A percentile compares a stretch with the other conserved stretches of the same genome.
Conservation (phyloP, 2,888 invertebrate species). For the Lacanobia oleracea region DNA sequence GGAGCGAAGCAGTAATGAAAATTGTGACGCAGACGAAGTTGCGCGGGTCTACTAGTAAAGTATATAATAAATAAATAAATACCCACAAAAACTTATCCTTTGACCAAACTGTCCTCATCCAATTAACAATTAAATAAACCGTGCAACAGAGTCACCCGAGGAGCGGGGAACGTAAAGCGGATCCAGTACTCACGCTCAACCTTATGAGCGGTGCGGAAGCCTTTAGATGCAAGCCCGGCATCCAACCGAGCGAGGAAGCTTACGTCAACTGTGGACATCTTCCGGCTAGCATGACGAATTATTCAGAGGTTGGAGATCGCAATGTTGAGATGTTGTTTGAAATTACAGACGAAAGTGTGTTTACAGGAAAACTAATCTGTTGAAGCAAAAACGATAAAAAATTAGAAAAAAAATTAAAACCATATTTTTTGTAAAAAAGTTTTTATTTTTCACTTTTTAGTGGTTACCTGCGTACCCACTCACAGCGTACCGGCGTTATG, state of each 20-base stretch:
- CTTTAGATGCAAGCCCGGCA: conserved; percentile 25
- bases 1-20: too few relatives aligned
- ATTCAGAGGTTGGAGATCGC: conserved; percentile 47
- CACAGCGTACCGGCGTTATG: too few relatives aligned
- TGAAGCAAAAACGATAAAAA: too few relatives aligned
- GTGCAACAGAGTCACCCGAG: conserved; percentile 25
- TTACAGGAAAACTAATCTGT: too few relatives aligned
- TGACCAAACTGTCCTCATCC: not conserved
- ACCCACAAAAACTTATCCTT: not conserved
- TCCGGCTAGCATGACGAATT: conserved; percentile 42
- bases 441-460: too few relatives aligned
- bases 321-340: not conserved
- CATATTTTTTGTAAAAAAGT: too few relatives aligned
- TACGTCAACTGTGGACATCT: conserved; percentile 45
- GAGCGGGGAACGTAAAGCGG: conserved; percentile 13
- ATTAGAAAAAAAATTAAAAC: too few relatives aligned
- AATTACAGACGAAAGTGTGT: not conserved
- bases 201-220: conserved; percentile 43
- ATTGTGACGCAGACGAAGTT: too few relatives aligned
- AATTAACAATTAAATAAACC: conserved; percentile 28
- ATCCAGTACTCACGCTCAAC: conserved; percentile 8
- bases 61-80: too few relatives aligned
- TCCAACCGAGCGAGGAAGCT: conserved; percentile 21
- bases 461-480: too few relatives aligned
- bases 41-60: too few relatives aligned